Percentiles rank a stretch among this genome's conserved stretches.
Conservation (phyloP, 2,888 invertebrate species). For the Microdon myrmicae region DNA sequence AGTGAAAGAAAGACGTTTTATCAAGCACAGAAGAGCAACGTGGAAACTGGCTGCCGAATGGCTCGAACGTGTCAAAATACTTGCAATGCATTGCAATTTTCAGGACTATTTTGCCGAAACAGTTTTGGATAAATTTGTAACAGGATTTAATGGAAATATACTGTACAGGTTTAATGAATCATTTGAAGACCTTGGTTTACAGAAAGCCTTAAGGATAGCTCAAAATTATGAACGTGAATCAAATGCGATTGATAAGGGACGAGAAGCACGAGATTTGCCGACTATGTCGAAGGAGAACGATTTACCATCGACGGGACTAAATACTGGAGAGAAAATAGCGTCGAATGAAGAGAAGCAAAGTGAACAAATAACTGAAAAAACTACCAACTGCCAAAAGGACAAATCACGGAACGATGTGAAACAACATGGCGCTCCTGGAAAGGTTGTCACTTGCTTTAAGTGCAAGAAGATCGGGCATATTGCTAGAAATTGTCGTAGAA, state of each 20-base stretch:
- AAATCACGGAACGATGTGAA: not conserved
- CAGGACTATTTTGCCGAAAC: constrained; percentile 2
- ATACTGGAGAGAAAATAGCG: no score
- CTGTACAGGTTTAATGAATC: constrained; percentile 6
- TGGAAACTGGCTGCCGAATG: constrained; percentile 12
- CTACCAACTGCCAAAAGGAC: no score
- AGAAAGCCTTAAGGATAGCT: constrained; percentile 14
- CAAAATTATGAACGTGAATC: constrained; percentile 5
- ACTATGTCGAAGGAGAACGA: no score
- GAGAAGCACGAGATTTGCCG: no score
- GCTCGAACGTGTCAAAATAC: constrained; percentile 8
- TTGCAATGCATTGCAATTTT: constrained; percentile 11
- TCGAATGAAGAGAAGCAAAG: not conserved
- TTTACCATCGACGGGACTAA: no score
- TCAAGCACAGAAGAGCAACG: not conserved
- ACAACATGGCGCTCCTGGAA: no score
- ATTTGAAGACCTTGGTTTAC: not conserved
- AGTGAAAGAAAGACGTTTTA: constrained; percentile 19
- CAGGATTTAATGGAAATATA: constrained; percentile 12
- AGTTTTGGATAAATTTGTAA: constrained; percentile 20
- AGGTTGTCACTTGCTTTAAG: no score
- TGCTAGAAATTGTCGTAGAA: no score
- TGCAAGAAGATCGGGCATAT: no score
- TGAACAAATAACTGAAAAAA: not conserved
- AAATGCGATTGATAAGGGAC: no score